Evolutionary conservation across 2,888 invertebrate genomes (phyloP).

Genomic region (Vesta saturnalis): DNA sequence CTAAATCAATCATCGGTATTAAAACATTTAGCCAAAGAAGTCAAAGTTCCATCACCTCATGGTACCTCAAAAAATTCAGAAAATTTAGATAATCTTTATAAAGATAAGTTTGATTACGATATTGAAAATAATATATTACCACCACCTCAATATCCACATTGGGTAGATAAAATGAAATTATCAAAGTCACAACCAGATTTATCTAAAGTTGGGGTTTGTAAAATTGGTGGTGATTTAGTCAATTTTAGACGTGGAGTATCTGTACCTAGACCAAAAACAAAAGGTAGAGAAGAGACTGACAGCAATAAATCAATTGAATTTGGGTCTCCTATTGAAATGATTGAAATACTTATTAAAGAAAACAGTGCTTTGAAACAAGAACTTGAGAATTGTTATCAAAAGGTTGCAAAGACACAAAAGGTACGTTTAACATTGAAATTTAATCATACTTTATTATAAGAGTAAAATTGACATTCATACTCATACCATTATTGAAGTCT

Average conservation of each 20-base stretch:
- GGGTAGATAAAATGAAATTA: constrained; percentile 65
- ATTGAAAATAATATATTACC: constrained; percentile 53
- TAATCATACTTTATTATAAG: background rate
- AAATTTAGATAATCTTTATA: constrained; percentile 37
- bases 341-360: constrained; percentile 85
- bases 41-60: constrained; percentile 60
- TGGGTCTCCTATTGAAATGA: constrained; percentile 77
- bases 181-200: constrained; percentile 88
- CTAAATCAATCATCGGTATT: constrained; percentile 83
- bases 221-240: constrained; percentile 49
- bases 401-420: constrained; percentile 88
- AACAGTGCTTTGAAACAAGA: constrained; percentile 86
- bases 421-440: constrained; percentile 59
- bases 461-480: too few species aligned
- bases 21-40: constrained; percentile 86
- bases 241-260: constrained; percentile 58
- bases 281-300: constrained; percentile 67
- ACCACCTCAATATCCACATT: constrained; percentile 60
- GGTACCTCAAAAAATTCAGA: constrained; percentile 44
- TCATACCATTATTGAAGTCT: too few species aligned
- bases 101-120: constrained; percentile 47
- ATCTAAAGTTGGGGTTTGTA: constrained; percentile 64
- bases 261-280: constrained; percentile 66
- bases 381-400: constrained; percentile 82
- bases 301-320: constrained; percentile 62